Conservation (phyloP, 2,888 invertebrate species). For the Xestobium rufovillosum region DNA sequence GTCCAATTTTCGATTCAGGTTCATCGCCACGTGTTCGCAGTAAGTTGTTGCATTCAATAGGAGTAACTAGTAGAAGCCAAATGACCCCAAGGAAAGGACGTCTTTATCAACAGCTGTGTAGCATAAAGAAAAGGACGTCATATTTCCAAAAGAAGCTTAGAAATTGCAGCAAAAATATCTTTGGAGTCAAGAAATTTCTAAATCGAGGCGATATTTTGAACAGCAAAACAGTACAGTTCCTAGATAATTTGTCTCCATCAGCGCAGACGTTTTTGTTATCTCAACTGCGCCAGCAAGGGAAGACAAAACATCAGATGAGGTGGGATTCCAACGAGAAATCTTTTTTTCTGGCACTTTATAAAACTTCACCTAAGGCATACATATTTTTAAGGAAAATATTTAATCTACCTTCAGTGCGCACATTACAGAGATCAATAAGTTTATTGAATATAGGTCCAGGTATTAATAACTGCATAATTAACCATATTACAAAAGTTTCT, state of each 20-base stretch:
- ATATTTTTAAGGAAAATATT: background rate
- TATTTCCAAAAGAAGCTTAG: background rate
- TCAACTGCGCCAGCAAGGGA: constrained; percentile 1
- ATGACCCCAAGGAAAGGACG: constrained; percentile 1
- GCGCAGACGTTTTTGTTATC: background rate
- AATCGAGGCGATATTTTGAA: background rate
- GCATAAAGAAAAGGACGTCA: background rate
- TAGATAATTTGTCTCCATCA: too few species aligned
- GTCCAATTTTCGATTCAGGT: too few species aligned
- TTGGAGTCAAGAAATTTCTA: background rate
- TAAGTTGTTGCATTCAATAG: background rate
- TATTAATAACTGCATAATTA: background rate
- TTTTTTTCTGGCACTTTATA: background rate
- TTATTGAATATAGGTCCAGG: background rate
- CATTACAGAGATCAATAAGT: background rate
- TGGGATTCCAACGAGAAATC: constrained; percentile 2
- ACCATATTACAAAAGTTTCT: background rate
- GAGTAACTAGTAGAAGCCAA: background rate
- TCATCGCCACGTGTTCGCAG: background rate
- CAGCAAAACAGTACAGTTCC: too few species aligned
- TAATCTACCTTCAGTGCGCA: background rate
- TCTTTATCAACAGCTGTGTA: background rate
- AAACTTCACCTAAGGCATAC: background rate
- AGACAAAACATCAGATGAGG: background rate
- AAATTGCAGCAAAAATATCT: background rate